Conservation (phyloP, 2,888 invertebrate species). For the Cacoxenus indagator region DNA sequence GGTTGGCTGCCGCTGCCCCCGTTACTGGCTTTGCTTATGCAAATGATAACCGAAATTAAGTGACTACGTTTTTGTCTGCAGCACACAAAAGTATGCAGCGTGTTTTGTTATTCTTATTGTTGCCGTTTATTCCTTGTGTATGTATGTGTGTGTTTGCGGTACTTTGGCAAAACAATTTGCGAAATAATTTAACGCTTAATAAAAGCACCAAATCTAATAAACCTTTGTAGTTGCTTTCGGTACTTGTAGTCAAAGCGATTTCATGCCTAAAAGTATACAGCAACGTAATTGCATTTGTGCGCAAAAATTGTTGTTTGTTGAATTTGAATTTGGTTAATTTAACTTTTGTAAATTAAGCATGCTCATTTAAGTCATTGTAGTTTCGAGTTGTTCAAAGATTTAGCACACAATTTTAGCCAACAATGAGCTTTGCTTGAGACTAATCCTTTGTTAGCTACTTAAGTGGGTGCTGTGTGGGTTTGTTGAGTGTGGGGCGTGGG, state of each 20-base stretch:
- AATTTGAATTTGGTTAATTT: constrained; percentile 59
- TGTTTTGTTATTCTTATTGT: neutral
- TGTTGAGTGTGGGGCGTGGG: constrained; percentile 30
- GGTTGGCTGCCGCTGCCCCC: constrained; percentile 4
- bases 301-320: constrained; percentile 25
- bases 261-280: constrained; percentile 48
- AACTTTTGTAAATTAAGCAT: constrained; percentile 62
- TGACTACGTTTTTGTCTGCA: constrained; percentile 34
- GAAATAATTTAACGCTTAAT: constrained; percentile 62
- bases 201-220: constrained; percentile 61
- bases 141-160: constrained; percentile 49
- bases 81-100: neutral
- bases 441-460: neutral
- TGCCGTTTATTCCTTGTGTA: neutral
- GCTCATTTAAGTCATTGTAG: constrained; percentile 42
- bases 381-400: constrained; percentile 51
- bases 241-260: neutral
- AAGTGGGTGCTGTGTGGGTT: neutral
- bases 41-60: constrained; percentile 59
- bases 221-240: constrained; percentile 48
- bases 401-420: constrained; percentile 36
- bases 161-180: constrained; percentile 55
- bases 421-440: no score
- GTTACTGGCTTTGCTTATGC: constrained; percentile 39
- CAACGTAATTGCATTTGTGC: constrained; percentile 57